phyloP scores from a whole-genome alignment of 1,140 invertebrate genomes.

The Nasonia vitripennis region DNA sequence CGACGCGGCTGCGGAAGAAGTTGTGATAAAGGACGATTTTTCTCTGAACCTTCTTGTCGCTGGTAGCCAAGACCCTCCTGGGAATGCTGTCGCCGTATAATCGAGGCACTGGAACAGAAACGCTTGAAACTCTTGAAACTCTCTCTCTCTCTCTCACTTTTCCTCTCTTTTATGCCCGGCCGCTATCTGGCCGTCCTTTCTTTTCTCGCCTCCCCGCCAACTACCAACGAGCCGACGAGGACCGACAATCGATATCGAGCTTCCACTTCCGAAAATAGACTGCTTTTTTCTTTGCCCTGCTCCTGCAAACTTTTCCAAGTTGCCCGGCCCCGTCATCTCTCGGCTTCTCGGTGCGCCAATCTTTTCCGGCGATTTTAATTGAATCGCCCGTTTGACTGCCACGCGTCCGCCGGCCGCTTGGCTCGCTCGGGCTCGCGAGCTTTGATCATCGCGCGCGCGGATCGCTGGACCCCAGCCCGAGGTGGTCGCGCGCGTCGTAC shows the following conservation, averaged over 20 bases:
- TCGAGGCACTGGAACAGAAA: slow-evolving; percentile 73
- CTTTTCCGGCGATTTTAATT: too few species aligned
- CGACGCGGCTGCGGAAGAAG: slow-evolving; percentile 84
- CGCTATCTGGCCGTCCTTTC: neutral
- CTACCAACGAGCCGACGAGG: slow-evolving; percentile 16
- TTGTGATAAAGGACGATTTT: slow-evolving; percentile 88
- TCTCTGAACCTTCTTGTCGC: slow-evolving; percentile 78
- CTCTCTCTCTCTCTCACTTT: neutral
- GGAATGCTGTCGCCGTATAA: slow-evolving; percentile 79
- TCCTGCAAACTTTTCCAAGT: slow-evolving; percentile 38
- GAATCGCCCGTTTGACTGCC: too few species aligned
- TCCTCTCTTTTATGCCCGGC: slow-evolving; percentile 23
- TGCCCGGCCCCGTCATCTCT: too few species aligned
- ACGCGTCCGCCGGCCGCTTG: too few species aligned
- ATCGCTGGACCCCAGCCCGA: too few species aligned
- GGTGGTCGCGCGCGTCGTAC: too few species aligned
- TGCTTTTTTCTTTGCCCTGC: slow-evolving; percentile 9
- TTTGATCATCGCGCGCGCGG: too few species aligned
- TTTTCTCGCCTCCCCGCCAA: neutral
- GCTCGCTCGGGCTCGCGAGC: too few species aligned
- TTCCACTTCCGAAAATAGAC: slow-evolving; percentile 45
- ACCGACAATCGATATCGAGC: slow-evolving; percentile 47
- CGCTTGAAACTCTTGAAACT: slow-evolving; percentile 21
- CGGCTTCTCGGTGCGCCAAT: too few species aligned
- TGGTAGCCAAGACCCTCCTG: slow-evolving; percentile 76